These are phyloP conservation scores for Galemys pyrenaicus DNA, from an alignment of 2,113 vertebrate species.

Conservation along the genomic window DNA sequence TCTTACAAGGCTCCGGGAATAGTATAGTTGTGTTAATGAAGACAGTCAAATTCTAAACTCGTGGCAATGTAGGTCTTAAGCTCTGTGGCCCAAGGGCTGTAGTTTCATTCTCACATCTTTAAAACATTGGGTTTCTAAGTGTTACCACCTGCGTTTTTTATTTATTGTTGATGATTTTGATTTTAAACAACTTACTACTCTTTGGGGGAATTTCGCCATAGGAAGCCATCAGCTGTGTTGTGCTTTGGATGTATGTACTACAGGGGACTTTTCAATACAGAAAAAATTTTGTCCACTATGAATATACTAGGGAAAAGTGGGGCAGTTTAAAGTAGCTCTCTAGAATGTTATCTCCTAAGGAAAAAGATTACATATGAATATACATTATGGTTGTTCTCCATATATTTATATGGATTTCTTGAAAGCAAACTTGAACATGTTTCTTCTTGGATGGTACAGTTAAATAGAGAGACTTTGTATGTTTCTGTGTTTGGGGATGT, in stretches of 20 bases:
- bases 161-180: neutral
- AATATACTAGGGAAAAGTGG: neutral
- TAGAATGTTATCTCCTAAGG: neutral
- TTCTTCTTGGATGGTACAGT: neutral
- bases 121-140: neutral
- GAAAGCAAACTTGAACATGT: neutral
- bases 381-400: neutral
- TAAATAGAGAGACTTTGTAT: neutral
- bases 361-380: neutral
- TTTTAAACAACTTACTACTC: neutral
- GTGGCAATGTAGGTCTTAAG: neutral
- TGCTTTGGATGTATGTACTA: neutral
- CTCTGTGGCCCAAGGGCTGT: accelerated
- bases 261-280: neutral
- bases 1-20: neutral
- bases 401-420: neutral
- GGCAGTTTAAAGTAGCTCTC: neutral
- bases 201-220: neutral
- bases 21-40: neutral
- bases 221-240: neutral
- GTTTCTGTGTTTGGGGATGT: neutral
- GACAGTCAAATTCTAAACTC: neutral
- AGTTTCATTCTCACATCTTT: neutral
- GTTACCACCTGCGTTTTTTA: neutral
- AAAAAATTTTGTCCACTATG: neutral